Percentiles rank a stretch among this genome's conserved stretches.
phyloP scores from a whole-genome alignment of 2,888 invertebrate genomes.

The Drosophila colorata region DNA sequence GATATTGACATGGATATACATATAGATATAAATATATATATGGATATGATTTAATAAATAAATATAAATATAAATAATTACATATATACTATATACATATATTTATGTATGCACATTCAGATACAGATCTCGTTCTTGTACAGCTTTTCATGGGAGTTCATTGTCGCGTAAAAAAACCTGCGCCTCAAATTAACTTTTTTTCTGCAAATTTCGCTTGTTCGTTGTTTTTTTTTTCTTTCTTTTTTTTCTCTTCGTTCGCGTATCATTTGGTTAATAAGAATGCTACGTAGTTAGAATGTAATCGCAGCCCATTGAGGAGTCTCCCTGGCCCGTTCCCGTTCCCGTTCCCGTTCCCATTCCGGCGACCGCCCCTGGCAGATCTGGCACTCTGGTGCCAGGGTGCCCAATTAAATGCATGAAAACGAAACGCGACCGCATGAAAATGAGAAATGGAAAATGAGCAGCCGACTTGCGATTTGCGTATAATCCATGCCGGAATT shows the following conservation, averaged over 20 bases:
- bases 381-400: background rate
- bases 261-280: constrained; percentile 66
- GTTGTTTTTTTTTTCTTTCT: background rate
- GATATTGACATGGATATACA: background rate
- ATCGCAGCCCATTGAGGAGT: constrained; percentile 48
- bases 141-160: constrained; percentile 11
- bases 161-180: constrained; percentile 19
- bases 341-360: background rate
- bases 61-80: background rate
- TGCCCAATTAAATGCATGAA: constrained; percentile 71
- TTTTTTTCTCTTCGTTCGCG: constrained; percentile 15
- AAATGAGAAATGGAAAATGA: constrained; percentile 39
- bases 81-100: too few relatives aligned
- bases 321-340: background rate
- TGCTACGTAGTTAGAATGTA: constrained; percentile 68
- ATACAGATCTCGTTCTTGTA: background rate
- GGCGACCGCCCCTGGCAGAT: background rate
- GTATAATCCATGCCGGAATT: constrained; percentile 71
- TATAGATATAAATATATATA: background rate
- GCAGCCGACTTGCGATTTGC: constrained; percentile 65
- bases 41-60: too few relatives aligned
- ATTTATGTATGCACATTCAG: background rate
- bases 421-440: constrained; percentile 49
- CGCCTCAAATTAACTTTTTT: constrained; percentile 23
- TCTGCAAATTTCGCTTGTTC: background rate